Base-by-base conservation (phyloP, 2,888 invertebrate genomes). In the Augochlorella aurata region DNA sequence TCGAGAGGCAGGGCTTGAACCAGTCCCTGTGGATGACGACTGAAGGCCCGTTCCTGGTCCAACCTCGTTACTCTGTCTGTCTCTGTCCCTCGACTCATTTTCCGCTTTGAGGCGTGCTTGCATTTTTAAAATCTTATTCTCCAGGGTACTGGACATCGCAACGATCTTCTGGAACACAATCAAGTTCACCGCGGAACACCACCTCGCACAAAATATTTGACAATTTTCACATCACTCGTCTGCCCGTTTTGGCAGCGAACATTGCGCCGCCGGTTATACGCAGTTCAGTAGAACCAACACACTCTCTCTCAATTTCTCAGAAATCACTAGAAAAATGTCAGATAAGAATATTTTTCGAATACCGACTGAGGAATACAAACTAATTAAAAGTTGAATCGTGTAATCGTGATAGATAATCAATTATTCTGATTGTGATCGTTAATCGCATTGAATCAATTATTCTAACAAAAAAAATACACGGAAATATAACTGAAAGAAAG, bases 111-210 rank as follows among this genome's bases (percentile, higher is more conserved):
- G 95, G 91, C 97, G 95, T 93, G 97, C 97, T 94, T 98, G 96
- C 94, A 98, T 95, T 92, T 96, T 96, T 94, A 97, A 96, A 93
- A 98, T 95, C 95, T 96, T 97, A 92, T 96, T 97, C 94, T 96
- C 96, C 93, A 96, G 95, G 94, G 95, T 95, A 94, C 96, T 95
- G 94, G 96, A 96, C 96, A 96, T 96, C 71, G 79, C 81, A 81
- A 73, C 52, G 66, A 21, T 77, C 68, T 78, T 76, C 65, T 72
- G n/a, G 44, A 67, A 77, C 83, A 80, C 75, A 65, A 79, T 79
- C 74, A 83, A 82, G 77, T 82, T 87, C 87, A 82, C 79, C 86
- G 79, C 84, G 81, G 83, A 81, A 83, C 85, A 84, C 84, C 80
- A 86, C 81, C 87, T 87, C 77, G 81, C 81, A 81, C 89, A 86